Conservation (phyloP, 2,113 vertebrate genomes). For the Podarcis cretensis region DNA sequence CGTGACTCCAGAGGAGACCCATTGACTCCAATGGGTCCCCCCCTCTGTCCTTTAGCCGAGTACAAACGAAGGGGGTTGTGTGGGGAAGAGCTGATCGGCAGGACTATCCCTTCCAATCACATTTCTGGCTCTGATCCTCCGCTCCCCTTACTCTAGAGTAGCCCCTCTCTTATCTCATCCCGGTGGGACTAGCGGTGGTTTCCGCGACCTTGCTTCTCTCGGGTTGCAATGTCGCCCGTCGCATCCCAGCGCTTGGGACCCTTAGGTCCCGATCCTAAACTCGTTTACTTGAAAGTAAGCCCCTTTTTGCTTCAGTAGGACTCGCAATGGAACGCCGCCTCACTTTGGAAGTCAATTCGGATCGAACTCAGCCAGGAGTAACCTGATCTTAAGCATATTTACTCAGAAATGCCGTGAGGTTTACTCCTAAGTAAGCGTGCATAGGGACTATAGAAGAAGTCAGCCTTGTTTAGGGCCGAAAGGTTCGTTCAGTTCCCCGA, state of each 20-base stretch:
- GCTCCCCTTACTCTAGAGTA: neutral
- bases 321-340: neutral
- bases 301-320: neutral
- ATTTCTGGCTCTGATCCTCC: neutral
- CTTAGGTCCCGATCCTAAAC: neutral
- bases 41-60: too few species aligned
- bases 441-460: neutral
- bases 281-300: neutral
- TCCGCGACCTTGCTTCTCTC: neutral
- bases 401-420: neutral
- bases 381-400: too few species aligned
- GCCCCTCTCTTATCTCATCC: neutral
- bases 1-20: conserved; percentile 34
- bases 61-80: too few species aligned
- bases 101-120: too few species aligned
- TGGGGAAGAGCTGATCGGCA: too few species aligned
- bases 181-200: neutral
- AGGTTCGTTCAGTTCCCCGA: neutral
- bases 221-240: neutral
- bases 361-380: too few species aligned
- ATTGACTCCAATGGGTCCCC: conserved; percentile 42
- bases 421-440: neutral
- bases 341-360: neutral
- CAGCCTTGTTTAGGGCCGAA: neutral
- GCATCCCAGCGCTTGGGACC: too few species aligned